phyloP scores from a whole-genome alignment of 2,797 vertebrate species.

The Hipposideros larvatus region DNA sequence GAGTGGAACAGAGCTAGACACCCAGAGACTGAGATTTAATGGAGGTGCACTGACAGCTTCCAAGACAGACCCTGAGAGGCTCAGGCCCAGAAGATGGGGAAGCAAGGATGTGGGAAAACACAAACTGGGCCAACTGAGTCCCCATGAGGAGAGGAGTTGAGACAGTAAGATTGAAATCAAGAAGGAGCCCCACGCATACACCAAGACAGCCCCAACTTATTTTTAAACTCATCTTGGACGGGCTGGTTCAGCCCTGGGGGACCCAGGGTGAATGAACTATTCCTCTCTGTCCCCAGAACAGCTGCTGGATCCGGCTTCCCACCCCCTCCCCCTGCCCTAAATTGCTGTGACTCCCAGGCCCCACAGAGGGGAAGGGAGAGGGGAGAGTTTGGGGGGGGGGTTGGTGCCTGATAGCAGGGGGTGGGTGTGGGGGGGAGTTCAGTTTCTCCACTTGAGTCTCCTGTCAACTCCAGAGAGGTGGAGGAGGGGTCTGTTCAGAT shows the following conservation, averaged over 20 bases:
- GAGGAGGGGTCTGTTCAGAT: slow-evolving; percentile 62
- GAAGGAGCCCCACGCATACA: neutral
- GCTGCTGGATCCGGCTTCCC: slow-evolving; percentile 56
- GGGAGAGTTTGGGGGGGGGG: neutral
- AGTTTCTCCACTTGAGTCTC: slow-evolving; percentile 65
- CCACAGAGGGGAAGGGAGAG: neutral
- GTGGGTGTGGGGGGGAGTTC: neutral
- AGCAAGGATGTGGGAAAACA: slow-evolving; percentile 3
- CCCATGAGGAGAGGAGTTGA: slow-evolving; percentile 23
- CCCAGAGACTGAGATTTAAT: neutral
- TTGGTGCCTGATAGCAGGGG: neutral
- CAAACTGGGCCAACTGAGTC: neutral
- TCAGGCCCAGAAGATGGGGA: neutral
- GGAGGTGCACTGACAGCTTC: neutral
- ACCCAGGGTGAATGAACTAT: slow-evolving; percentile 80
- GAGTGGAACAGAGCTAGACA: neutral
- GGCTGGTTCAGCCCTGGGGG: slow-evolving; percentile 71
- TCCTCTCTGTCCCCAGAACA: slow-evolving; percentile 72
- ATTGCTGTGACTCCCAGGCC: slow-evolving; percentile 66
- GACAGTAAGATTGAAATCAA: neutral
- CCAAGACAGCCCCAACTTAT: slow-evolving; percentile 72
- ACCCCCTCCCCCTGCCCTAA: slow-evolving; percentile 25
- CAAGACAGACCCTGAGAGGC: neutral
- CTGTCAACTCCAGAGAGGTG: slow-evolving; percentile 66
- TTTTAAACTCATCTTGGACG: slow-evolving; percentile 82